A percentile compares a stretch with the other conserved stretches of the same genome.
These are phyloP conservation scores for Andrena hattorfiana DNA, from an alignment of 2,888 invertebrate species.

Conservation along the genomic window DNA sequence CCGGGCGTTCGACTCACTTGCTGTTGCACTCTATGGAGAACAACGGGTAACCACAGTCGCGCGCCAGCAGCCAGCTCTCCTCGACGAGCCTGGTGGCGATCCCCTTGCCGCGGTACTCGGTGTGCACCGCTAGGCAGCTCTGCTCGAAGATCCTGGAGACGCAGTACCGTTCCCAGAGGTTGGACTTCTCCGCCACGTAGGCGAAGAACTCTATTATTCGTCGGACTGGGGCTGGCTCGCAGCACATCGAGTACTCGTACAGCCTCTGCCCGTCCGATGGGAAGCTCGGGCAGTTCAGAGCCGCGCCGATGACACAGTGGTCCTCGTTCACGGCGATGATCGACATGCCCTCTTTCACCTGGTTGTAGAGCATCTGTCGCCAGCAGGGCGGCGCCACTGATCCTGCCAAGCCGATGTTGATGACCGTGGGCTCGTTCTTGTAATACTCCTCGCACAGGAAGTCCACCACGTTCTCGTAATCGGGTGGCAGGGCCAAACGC, in stretches of 20 bases:
- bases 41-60: conserved; percentile 74
- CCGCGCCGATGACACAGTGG: conserved; percentile 74
- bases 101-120: conserved; percentile 69
- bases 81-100: conserved; percentile 73
- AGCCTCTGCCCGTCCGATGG: conserved; percentile 57
- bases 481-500: conserved; percentile 75
- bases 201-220: conserved; percentile 76
- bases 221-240: conserved; percentile 50
- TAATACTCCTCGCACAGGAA: conserved; percentile 77
- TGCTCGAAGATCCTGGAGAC: conserved; percentile 75
- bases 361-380: conserved; percentile 67
- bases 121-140: conserved; percentile 72
- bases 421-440: conserved; percentile 73
- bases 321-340: conserved; percentile 72
- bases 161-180: conserved; percentile 71
- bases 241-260: conserved; percentile 60
- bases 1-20: conserved; percentile 65
- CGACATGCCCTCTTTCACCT: conserved; percentile 74
- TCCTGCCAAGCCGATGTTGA: conserved; percentile 65
- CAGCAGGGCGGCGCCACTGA: conserved; percentile 60
- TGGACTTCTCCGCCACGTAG: conserved; percentile 64
- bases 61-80: conserved; percentile 78
- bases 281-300: conserved; percentile 69
- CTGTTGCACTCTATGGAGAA: conserved; percentile 79
- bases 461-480: conserved; percentile 74